phyloP scores from a whole-genome alignment of 2,113 vertebrate species.

The Heterotis niloticus region DNA sequence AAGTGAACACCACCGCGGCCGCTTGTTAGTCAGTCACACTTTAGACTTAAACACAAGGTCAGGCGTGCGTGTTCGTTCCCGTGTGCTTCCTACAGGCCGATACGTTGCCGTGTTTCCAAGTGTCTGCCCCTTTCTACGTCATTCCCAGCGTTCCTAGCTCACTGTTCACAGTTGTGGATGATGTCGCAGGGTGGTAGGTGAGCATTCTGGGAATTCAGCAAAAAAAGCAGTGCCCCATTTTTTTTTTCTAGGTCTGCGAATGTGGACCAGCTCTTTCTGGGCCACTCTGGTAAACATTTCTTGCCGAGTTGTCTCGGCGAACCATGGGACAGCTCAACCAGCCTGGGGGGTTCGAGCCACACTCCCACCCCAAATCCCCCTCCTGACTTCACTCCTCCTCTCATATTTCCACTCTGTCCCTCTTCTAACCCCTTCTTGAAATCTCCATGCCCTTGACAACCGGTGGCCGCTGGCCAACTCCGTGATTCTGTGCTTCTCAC shows the following conservation, averaged over 20 bases:
- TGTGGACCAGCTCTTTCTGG: conserved; percentile 11
- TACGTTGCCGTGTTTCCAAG: background rate
- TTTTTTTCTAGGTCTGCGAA: conserved; percentile 15
- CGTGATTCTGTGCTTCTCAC: background rate
- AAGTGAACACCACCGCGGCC: background rate
- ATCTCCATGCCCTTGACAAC: background rate
- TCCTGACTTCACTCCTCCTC: background rate
- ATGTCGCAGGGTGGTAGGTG: conserved; percentile 2
- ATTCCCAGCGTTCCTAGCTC: background rate
- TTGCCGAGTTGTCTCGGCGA: background rate
- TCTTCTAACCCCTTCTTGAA: background rate
- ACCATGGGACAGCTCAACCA: background rate
- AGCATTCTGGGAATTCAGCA: conserved; percentile 4
- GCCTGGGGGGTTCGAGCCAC: no score
- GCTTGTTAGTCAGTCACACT: background rate
- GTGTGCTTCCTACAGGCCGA: background rate
- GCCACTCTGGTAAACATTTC: background rate
- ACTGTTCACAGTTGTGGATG: background rate
- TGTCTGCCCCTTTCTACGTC: background rate
- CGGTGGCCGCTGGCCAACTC: background rate
- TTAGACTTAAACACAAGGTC: background rate
- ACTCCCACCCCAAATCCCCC: background rate
- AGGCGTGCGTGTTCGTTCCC: background rate
- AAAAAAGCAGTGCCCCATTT: conserved; percentile 1
- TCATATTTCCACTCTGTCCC: background rate